These are phyloP conservation scores for Acanthopagrus latus DNA, from an alignment of 2,797 vertebrate genomes.

Conservation along the genomic window DNA sequence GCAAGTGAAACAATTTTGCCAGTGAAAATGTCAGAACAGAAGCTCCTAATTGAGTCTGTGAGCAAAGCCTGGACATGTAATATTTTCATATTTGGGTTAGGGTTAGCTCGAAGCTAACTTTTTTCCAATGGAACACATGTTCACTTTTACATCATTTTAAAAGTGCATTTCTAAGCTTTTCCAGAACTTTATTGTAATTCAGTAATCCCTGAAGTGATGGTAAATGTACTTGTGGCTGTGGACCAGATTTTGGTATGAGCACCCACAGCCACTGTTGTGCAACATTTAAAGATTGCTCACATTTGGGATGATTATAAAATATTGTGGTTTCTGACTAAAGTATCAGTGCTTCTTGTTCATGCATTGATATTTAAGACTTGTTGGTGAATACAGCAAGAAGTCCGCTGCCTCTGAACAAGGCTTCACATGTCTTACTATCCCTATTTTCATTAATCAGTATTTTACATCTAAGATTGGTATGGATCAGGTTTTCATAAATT, in stretches of 20 bases:
- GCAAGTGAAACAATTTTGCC: too few species aligned
- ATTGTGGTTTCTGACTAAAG: slow-evolving; percentile 2
- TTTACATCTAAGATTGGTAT: neutral
- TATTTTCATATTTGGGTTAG: too few species aligned
- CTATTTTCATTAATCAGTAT: too few species aligned
- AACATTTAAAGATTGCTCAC: slow-evolving; percentile 33
- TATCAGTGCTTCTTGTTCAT: neutral
- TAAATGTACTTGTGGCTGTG: neutral
- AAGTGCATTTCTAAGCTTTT: too few species aligned
- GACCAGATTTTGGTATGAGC: slow-evolving; percentile 11
- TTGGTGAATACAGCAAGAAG: neutral
- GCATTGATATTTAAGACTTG: neutral
- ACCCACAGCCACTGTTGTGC: neutral
- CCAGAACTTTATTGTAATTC: too few species aligned
- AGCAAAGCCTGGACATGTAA: too few species aligned
- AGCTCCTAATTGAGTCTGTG: too few species aligned
- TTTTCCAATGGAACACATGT: too few species aligned
- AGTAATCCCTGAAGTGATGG: slow-evolving; percentile 4
- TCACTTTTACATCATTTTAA: too few species aligned
- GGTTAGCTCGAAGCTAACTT: too few species aligned
- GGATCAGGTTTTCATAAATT: neutral
- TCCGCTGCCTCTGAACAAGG: neutral
- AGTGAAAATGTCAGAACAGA: too few species aligned
- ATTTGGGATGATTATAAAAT: slow-evolving; percentile 26
- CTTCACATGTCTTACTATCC: neutral